phyloP scores from a whole-genome alignment of 2,797 vertebrate species.

The Brachyalestes nurse region DNA sequence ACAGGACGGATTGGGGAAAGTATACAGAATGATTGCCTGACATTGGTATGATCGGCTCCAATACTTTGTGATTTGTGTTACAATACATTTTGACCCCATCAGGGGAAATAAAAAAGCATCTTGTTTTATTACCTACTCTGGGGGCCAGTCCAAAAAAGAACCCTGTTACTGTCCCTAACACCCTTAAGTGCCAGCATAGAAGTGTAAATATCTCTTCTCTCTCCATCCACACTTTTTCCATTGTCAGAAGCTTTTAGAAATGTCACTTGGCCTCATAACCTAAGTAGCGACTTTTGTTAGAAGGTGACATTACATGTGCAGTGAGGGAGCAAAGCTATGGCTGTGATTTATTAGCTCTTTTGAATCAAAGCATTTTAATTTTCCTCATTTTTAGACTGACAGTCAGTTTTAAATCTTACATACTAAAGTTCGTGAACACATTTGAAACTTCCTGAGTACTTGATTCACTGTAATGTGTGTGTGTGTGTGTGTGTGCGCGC shows the following conservation, averaged over 20 bases:
- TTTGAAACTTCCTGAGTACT: neutral
- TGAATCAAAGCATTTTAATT: slow-evolving; percentile 27
- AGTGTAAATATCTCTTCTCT: slow-evolving; percentile 36
- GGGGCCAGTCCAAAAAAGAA: slow-evolving; percentile 54
- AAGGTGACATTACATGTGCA: slow-evolving; percentile 23
- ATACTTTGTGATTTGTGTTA: slow-evolving; percentile 97
- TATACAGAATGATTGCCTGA: slow-evolving; percentile 99
- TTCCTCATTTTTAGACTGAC: slow-evolving; percentile 45
- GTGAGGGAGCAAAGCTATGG: slow-evolving; percentile 44
- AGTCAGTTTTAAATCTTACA: slow-evolving; percentile 62
- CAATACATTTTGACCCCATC: slow-evolving; percentile 58
- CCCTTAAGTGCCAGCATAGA: slow-evolving; percentile 38
- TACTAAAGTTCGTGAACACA: slow-evolving; percentile 7
- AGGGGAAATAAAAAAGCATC: neutral
- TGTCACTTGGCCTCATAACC: slow-evolving; percentile 41
- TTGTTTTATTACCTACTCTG: slow-evolving; percentile 88
- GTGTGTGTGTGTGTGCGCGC: slow-evolving; percentile 7
- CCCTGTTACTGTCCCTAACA: slow-evolving; percentile 20
- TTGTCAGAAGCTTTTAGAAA: slow-evolving; percentile 34
- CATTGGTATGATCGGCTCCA: slow-evolving; percentile 99
- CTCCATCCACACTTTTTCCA: slow-evolving; percentile 33
- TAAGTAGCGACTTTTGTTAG: slow-evolving; percentile 21
- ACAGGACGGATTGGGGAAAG: slow-evolving; percentile 99
- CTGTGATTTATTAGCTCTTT: slow-evolving; percentile 27
- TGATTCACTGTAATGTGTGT: neutral